Percentiles rank a stretch among this genome's conserved stretches.
phyloP scores from a whole-genome alignment of 2,113 vertebrate species.

The Calypte anna region DNA sequence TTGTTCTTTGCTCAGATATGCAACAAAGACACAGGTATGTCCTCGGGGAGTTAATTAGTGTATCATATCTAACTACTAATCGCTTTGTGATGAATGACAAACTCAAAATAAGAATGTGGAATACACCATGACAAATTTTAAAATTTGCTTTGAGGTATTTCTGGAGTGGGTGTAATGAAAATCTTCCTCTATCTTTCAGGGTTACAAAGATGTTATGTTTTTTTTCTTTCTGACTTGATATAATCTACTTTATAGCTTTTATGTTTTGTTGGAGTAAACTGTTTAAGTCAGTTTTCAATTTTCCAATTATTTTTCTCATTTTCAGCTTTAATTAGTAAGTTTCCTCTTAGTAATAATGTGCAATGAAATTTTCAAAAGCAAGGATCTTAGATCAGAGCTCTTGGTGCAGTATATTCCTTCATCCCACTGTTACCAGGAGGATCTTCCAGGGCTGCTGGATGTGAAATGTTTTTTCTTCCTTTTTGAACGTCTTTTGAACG shows the following conservation, averaged over 20 bases:
- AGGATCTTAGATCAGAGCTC: background rate
- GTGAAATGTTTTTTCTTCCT: background rate
- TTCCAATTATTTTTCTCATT: background rate
- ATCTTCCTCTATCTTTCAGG: slow-evolving; percentile 31
- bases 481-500: background rate
- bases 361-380: background rate
- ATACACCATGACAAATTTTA: slow-evolving; percentile 33
- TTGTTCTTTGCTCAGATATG: slow-evolving; percentile 55
- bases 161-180: slow-evolving; percentile 39
- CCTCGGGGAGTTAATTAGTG: slow-evolving; percentile 55
- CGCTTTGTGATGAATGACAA: slow-evolving; percentile 50
- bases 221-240: slow-evolving; percentile 15
- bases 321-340: slow-evolving; percentile 24
- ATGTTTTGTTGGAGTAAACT: background rate
- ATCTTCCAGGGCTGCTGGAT: background rate
- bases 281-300: slow-evolving; percentile 5
- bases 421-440: background rate
- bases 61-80: slow-evolving; percentile 55
- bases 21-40: slow-evolving; percentile 45
- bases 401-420: background rate
- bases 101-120: slow-evolving; percentile 56
- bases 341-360: background rate
- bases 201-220: background rate
- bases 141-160: slow-evolving; percentile 54
- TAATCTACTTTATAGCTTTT: slow-evolving; percentile 12